Conservation (phyloP, 2,113 vertebrate genomes). For the Pagrus major region DNA sequence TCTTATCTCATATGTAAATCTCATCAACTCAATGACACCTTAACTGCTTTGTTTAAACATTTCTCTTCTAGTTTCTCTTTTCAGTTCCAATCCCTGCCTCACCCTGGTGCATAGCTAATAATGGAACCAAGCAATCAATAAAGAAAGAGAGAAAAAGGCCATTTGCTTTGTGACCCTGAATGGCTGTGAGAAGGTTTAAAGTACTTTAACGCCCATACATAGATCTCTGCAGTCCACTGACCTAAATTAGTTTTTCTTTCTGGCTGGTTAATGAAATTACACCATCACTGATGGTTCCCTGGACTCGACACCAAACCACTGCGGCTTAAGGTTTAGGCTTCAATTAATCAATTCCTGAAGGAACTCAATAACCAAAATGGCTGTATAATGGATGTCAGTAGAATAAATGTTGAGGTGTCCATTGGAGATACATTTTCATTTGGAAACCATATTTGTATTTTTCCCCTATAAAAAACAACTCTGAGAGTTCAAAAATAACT, state of each 20-base stretch:
- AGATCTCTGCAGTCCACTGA: neutral
- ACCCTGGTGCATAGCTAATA: neutral
- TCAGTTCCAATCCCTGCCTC: neutral
- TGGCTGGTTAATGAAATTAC: neutral
- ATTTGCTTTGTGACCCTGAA: slow-evolving; percentile 5
- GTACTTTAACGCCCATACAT: neutral
- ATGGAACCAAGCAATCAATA: slow-evolving; percentile 5
- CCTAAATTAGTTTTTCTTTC: neutral
- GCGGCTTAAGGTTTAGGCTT: neutral
- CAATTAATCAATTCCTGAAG: neutral
- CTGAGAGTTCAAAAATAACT: neutral
- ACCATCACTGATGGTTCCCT: neutral
- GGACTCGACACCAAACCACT: neutral
- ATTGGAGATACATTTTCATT: too few relatives aligned
- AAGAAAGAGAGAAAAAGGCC: neutral
- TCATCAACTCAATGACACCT: neutral
- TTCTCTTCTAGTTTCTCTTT: neutral
- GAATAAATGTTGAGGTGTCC: too few relatives aligned
- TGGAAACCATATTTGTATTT: too few relatives aligned
- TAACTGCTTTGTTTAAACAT: slow-evolving; percentile 3
- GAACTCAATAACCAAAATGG: too few relatives aligned
- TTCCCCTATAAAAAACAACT: too few relatives aligned
- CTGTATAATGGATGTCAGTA: too few relatives aligned
- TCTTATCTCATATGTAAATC: neutral
- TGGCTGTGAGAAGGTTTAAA: neutral